Conservation (phyloP, 2,888 invertebrate genomes). For the Fragum fragum region DNA sequence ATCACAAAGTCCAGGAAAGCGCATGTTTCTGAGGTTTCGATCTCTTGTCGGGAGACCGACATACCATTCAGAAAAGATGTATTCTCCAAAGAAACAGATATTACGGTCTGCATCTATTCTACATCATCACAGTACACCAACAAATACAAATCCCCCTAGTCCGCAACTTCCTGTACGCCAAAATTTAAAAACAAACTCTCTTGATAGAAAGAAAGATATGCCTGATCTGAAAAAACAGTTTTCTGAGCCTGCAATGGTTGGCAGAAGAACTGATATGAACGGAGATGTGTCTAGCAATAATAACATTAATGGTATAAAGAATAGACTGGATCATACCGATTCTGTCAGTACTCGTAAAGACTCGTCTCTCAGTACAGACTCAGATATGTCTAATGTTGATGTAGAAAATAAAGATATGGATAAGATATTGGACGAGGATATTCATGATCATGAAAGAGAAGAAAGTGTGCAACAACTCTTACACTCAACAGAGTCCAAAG, state of each 20-base stretch:
- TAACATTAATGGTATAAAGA: neutral
- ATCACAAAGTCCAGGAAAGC: constrained; percentile 39
- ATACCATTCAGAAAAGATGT: constrained; percentile 23
- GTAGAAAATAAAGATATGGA: constrained; percentile 52
- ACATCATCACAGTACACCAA: constrained; percentile 61
- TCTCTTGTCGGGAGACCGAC: constrained; percentile 55
- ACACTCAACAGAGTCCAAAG: constrained; percentile 39
- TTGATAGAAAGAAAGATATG: constrained; percentile 58
- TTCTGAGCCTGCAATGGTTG: neutral
- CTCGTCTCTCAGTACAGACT: neutral
- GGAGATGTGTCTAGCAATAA: constrained; percentile 21
- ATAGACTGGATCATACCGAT: neutral
- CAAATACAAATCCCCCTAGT: constrained; percentile 30
- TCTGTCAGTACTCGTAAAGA: constrained; percentile 4
- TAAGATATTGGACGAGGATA: constrained; percentile 60
- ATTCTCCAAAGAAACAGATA: constrained; percentile 56
- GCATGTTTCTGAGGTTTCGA: constrained; percentile 56
- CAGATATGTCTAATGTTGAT: neutral
- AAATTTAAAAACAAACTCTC: constrained; percentile 53
- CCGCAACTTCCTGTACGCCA: constrained; percentile 24
- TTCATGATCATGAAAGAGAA: constrained; percentile 52
- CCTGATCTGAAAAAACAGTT: constrained; percentile 34
- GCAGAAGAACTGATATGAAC: constrained; percentile 3
- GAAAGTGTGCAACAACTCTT: constrained; percentile 21
- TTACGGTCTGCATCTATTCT: constrained; percentile 69